Percentiles rank a stretch among this genome's conserved stretches.
phyloP scores from a whole-genome alignment of 2,888 invertebrate genomes.

The Morinoia aosen region DNA sequence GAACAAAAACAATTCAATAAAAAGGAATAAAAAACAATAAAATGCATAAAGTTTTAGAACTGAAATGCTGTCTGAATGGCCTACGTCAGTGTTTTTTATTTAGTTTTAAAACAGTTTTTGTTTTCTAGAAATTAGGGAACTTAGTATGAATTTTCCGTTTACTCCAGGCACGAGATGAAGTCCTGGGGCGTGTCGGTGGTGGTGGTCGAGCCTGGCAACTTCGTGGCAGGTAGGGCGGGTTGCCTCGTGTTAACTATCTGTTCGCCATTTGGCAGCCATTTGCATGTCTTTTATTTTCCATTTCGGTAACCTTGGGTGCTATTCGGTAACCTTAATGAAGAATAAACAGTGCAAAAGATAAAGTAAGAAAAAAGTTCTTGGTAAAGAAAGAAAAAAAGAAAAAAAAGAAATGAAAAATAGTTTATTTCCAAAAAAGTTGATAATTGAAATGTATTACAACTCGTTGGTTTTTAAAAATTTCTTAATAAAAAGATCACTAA shows the following conservation, averaged over 20 bases:
- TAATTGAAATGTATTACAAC: no score
- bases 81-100: background rate
- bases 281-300: background rate
- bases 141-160: background rate
- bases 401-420: no score
- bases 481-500: no score
- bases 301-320: background rate
- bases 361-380: no score
- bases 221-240: constrained; percentile 78
- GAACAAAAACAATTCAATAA: no score
- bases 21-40: no score
- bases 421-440: no score
- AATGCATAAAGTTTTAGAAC: background rate
- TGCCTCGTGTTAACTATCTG: background rate
- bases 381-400: no score
- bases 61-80: background rate
- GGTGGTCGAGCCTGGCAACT: constrained; percentile 87
- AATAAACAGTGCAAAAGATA: no score
- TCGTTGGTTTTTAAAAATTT: no score
- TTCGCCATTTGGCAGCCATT: background rate
- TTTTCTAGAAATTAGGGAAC: background rate
- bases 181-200: constrained; percentile 82
- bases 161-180: constrained; percentile 50
- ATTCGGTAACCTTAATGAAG: background rate
- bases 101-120: background rate